Base-by-base conservation (phyloP, 2,113 vertebrate genomes). In the Capreolus pygargus region DNA sequence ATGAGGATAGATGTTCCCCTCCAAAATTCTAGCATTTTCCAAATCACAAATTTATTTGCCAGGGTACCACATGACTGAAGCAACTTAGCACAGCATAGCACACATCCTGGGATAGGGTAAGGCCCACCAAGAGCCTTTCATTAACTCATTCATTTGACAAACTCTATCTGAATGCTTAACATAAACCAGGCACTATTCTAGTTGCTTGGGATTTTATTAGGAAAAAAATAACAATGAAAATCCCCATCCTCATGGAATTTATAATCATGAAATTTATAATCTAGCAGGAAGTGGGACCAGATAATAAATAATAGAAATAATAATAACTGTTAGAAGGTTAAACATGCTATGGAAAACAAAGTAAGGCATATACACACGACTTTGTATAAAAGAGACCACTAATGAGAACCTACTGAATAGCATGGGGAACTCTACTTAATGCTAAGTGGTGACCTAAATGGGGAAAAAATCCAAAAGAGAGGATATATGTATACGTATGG, bases 241-340 rank as follows among this genome's bases (percentile, higher is more conserved):
- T 76, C 39, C 12, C n/a, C 43, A 17, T 91, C 45, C 6, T 95
- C 50, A 39, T 6, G 27, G 50, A 86, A 79, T 92, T 86, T 58
- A 74, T 85, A 91, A 86, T 81, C 45, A 39, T 6, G 27, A 43
- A 86, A 79, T 92, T 86, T 58, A 74, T 85, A 91, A 86, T 81
- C 45, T 58, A 58, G n/a, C 43, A 25, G 58, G 25, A 89, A 81
- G 30, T 15, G 9, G 17, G 12, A 23, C 17, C 83, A 64, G 90
- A 82, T 57, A 91, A 43, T 28, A 95, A 95, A 92, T 25, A 86
- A 60, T 17, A 92, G 9, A 90, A 78, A 83, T 60, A 78, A 39
- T 19, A 92, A 39, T 16, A 87, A 90, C 54, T 27, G 13, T 60
- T 58, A 83, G 30, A 50, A 57, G 33, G 54, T 27, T 84, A 87